Base-by-base conservation (phyloP, 2,888 invertebrate species). In the Criorhina ranunculi region DNA sequence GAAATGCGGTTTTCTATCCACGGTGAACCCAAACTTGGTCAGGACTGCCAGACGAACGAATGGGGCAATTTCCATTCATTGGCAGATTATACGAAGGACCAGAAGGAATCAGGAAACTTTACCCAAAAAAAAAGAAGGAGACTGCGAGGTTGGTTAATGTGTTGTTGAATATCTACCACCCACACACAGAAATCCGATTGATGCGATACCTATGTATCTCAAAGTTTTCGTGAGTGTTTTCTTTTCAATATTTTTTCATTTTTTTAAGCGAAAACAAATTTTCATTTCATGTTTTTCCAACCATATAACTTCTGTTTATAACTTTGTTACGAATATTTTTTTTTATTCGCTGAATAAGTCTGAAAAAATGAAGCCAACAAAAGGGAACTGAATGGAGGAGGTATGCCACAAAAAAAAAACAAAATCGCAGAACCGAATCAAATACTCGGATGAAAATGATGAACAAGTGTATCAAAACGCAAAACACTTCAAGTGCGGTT, bases 401-500 rank as follows among this genome's bases (percentile, higher is more conserved):
- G n/a, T 24, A 24, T 4, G 4, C 24, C 24, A 12, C n/a, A 19
- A 11, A 17, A 24, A 19, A 11, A 44, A 42, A n/a, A n/a, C n/a
- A n/a, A 6, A 12, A 49, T 40, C 0, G 1, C 29, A 29, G 31
- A 24, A 55, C 29, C 2, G 31, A 49, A 49, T 17, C 42, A 42
- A 24, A 51, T 19, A 15, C 31, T 24, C 33, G 40, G 57, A 59
- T 40, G 40, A 15, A 59, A 76, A 70, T 82, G 76, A 82, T 72
- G 66, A 77, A 66, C 60, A 46, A 72, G 60, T 77, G 66, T 66
- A 64, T 70, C 70, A 76, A 81, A 76, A 81, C 76, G 64, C 76
- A 76, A 75, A 76, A 60, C 76, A 81, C 70, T 81, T 70, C 53
- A 81, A 81, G 64, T 66, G 81, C 59, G 81, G 81, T 81, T 15